Conservation (phyloP, 2,113 vertebrate species). For the Reinhardtius hippoglossoides region DNA sequence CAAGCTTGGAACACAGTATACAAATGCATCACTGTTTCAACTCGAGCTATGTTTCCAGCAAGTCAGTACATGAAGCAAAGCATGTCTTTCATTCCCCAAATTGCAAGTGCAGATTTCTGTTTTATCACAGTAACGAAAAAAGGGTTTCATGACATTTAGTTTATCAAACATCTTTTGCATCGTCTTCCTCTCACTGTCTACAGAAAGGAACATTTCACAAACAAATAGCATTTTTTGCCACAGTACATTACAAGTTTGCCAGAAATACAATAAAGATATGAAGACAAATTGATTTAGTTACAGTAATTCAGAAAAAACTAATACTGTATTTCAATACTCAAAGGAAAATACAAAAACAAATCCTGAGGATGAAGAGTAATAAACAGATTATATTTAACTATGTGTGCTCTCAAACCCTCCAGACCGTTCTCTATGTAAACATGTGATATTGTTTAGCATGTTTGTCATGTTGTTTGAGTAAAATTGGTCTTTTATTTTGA, state of each 20-base stretch:
- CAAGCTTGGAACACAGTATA: constrained; percentile 47
- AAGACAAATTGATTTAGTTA: constrained; percentile 41
- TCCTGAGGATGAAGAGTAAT: constrained; percentile 63
- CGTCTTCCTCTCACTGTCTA: constrained; percentile 32
- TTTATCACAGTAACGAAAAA: constrained; percentile 55
- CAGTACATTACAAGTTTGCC: constrained; percentile 51
- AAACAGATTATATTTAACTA: constrained; percentile 38
- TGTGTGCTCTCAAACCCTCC: constrained; percentile 29
- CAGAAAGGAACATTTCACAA: constrained; percentile 41
- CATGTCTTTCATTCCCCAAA: constrained; percentile 31
- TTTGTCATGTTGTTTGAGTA: constrained; percentile 12
- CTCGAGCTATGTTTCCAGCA: constrained; percentile 41
- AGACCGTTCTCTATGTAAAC: constrained; percentile 45
- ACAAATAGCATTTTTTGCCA: constrained; percentile 33
- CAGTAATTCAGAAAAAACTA: constrained; percentile 35
- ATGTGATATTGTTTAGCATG: constrained; percentile 35
- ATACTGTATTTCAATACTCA: constrained; percentile 31
- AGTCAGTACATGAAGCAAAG: constrained; percentile 48
- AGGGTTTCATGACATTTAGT: constrained; percentile 40
- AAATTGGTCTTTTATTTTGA: background rate
- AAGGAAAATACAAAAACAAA: constrained; percentile 23
- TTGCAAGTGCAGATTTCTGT: constrained; percentile 46
- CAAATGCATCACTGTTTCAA: constrained; percentile 42
- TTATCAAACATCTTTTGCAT: constrained; percentile 44
- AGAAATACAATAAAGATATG: constrained; percentile 51